Evolutionary conservation across 2,797 vertebrate species (phyloP), one percentile per base, ranked within the genome.

Genomic region (Protosalanx chinensis): DNA sequence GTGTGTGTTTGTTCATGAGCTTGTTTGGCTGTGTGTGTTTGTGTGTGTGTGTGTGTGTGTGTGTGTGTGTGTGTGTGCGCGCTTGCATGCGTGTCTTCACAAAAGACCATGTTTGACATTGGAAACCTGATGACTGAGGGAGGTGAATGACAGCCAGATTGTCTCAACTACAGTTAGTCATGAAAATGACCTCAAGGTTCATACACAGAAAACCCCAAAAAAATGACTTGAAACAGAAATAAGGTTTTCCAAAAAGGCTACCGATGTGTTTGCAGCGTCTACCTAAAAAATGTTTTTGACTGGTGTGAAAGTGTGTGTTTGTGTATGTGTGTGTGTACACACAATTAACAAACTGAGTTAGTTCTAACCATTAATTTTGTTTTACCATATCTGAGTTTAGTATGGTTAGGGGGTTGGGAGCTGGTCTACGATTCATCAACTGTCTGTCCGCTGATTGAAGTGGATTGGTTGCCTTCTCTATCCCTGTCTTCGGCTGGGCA

Each of bases 381-480:
- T 74, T 64, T 65, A 51, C 30, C 60, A 60, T 75, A 57, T 69
- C 71, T 72, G 60, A 63, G 66, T 67, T 75, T 76, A 73, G 71
- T 79, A 73, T 37, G 32, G 74, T 73, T 79, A 76, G 35, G 64
- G 64, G 64, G 20, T 79, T 69, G 35, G 67, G 51, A 23, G 60
- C 69, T 46, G 46, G 63, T 57, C 68, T 70, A 27, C 5, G 51
- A 35, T 30, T 67, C 23, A 20, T 59, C 59, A 59, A 58, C 53
- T 23, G 70, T 35, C 49, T 62, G 27, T 29, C 49, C 46, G 16
- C 27, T 27, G 15, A 13, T 20, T 59, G 58, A 7, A 64, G 51
- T 53, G 51, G 51, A 53, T 53, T 53, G 51, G 51, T 66, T 61
- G 16, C 2, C 29, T 56, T n/a, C 68, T 71, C 51, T 64, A 29